These are phyloP conservation scores for Frankliniella fusca DNA, from an alignment of 2,888 invertebrate species.

Conservation along the genomic window DNA sequence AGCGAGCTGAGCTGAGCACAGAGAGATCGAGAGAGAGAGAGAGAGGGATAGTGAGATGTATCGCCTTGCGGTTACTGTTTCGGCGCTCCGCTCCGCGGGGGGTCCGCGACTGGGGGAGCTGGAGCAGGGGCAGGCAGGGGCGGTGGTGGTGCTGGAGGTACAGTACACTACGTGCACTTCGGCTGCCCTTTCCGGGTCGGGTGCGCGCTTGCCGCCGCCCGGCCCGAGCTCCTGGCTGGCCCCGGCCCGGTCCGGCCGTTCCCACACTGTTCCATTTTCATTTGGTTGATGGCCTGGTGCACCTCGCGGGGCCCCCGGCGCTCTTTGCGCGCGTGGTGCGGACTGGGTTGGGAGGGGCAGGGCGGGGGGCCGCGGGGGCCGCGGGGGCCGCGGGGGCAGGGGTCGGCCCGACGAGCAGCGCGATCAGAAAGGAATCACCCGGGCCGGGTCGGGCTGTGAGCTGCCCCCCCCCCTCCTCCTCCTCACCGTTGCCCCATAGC, in stretches of 20 bases:
- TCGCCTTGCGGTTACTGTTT: not conserved
- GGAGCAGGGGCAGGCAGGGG: not conserved
- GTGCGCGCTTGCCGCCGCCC: not conserved
- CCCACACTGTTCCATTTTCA: conserved; percentile 26
- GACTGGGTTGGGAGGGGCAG: too few species aligned
- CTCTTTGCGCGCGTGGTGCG: too few species aligned
- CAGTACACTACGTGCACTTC: too few species aligned
- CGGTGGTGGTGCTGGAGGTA: not conserved
- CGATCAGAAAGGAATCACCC: too few species aligned
- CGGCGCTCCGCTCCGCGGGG: not conserved
- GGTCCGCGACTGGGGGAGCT: not conserved
- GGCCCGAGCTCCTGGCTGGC: not conserved
- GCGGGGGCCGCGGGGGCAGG: too few species aligned
- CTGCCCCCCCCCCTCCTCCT: too few species aligned
- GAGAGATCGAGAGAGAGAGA: too few species aligned
- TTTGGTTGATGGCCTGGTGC: conserved; percentile 13
- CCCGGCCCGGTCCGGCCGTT: not conserved
- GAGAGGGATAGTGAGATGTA: not conserved
- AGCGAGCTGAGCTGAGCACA: not conserved
- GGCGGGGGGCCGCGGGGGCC: too few species aligned
- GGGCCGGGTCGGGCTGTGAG: too few species aligned
- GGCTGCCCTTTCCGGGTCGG: not conserved
- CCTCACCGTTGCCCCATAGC: not conserved
- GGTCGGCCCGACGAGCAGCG: too few species aligned
- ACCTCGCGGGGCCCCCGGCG: not conserved